Evolutionary conservation across 2,113 vertebrate species (phyloP), one percentile per base, ranked within the genome.

Genomic region (Mesembrinibis cayennensis): DNA sequence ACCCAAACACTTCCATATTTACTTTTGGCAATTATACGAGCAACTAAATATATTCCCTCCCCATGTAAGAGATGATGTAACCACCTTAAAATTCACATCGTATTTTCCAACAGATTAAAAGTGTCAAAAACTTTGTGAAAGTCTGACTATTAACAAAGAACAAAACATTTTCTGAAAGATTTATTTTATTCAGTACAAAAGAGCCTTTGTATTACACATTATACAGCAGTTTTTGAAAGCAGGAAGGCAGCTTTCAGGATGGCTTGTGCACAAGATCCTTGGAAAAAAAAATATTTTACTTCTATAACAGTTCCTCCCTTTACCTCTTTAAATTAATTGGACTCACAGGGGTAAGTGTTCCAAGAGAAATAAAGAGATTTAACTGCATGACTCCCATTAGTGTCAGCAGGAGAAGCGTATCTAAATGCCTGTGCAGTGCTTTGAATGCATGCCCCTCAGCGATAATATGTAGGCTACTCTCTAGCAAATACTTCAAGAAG

Each of bases 361-460:
- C 94, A 95, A 93, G 71, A 34, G 70, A 92, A 96, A 91, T 91
- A 85, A 83, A 95, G 89, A 94, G 86, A 93, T 90, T 92, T 94
- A 97, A 47, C 95, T 77, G 93, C 95, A 76, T 83, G 96, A 92
- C 38, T 96, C 91, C 93, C 96, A 97, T 97, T 97, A 96, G 84
- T 42, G 84, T 49, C 95, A 96, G 96, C 88, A 76, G 93, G 96
- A 95, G 83, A 78, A 73, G 67, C 82, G 29, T 29, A 95, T 91
- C 92, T 83, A 88, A 94, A 94, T 88, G 93, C 71, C 52, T 84
- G 84, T 67, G 74, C 77, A 79, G 61, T 36, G 74, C 90, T 70
- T 38, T 85, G 59, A 86, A 93, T 56, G 58, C 4, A 19, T 65
- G 73, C 44, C 55, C 87, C 93, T 93, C 95, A 79, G 93, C 13